Evolutionary conservation across 2,797 vertebrate species (phyloP).

Genomic region (Champsocephalus esox): DNA sequence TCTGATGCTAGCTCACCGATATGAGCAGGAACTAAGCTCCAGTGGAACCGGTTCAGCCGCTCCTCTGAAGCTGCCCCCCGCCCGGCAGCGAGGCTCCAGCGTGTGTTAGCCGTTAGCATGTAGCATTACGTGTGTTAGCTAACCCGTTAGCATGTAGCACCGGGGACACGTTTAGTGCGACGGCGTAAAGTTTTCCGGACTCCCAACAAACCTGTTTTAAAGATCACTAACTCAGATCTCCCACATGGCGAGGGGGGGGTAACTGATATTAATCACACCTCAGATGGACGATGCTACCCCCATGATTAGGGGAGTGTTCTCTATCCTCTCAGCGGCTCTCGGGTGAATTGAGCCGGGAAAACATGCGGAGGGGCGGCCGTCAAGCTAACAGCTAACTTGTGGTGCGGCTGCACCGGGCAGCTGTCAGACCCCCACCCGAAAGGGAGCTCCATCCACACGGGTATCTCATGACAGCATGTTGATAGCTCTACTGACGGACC

Average conservation of each 20-base stretch:
- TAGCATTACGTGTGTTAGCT: background rate
- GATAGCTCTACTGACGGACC: accelerated
- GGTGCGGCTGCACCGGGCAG: constrained; percentile 29
- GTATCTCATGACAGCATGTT: background rate
- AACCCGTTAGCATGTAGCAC: constrained; percentile 32
- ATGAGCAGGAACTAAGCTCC: constrained; percentile 20
- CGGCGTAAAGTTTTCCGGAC: constrained; percentile 1
- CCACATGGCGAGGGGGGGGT: accelerated
- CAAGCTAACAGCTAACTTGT: constrained; percentile 51
- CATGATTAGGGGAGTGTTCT: accelerated
- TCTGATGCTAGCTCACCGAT: constrained; percentile 20
- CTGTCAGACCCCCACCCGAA: background rate
- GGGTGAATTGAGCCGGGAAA: background rate
- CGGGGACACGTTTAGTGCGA: constrained; percentile 4
- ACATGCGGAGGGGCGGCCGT: constrained; percentile 46
- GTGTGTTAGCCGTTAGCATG: constrained; percentile 41
- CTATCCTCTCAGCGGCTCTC: background rate
- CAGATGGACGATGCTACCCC: too few species aligned
- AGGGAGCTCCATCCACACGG: accelerated
- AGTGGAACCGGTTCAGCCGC: background rate
- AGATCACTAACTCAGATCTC: background rate
- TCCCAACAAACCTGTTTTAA: background rate
- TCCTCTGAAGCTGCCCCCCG: accelerated
- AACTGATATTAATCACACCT: accelerated
- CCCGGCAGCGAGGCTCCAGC: constrained; percentile 30